These are phyloP conservation scores for Lagorchestes hirsutus DNA, from an alignment of 2,797 vertebrate species.

Conservation along the genomic window DNA sequence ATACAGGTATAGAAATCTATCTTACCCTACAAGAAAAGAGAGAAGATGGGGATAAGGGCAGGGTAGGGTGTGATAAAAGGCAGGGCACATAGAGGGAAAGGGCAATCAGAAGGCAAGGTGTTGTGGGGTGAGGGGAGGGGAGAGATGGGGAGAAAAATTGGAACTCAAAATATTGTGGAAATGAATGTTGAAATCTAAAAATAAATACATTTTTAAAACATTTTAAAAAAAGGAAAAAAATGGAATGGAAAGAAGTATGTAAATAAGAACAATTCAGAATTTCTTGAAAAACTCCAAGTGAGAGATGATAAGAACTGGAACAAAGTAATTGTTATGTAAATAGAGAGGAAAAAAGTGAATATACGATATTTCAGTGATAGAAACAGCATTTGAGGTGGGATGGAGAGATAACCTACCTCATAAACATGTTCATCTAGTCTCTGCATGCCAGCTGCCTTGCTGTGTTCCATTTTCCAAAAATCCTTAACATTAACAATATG, in stretches of 20 bases:
- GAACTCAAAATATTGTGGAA: too few relatives aligned
- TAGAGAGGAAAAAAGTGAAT: neutral
- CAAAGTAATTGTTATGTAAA: neutral
- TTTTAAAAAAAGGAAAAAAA: too few relatives aligned
- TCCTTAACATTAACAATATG: neutral
- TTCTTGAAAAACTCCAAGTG: neutral
- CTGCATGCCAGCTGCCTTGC: neutral
- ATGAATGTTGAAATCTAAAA: too few relatives aligned
- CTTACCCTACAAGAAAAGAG: too few relatives aligned
- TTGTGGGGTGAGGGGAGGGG: too few relatives aligned
- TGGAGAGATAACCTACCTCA: neutral
- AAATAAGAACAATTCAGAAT: neutral
- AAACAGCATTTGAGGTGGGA: neutral
- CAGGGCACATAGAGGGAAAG: too few relatives aligned
- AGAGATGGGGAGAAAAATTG: too few relatives aligned
- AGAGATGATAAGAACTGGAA: neutral
- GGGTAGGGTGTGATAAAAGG: too few relatives aligned
- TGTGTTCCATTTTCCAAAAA: neutral
- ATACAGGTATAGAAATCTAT: too few relatives aligned
- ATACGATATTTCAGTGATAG: neutral
- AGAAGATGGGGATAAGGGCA: too few relatives aligned
- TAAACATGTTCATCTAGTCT: neutral
- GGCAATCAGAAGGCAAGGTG: too few relatives aligned
- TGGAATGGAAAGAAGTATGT: neutral
- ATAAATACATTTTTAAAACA: too few relatives aligned